Base-by-base conservation (phyloP, 2,113 vertebrate genomes). In the Pristiophorus japonicus region DNA sequence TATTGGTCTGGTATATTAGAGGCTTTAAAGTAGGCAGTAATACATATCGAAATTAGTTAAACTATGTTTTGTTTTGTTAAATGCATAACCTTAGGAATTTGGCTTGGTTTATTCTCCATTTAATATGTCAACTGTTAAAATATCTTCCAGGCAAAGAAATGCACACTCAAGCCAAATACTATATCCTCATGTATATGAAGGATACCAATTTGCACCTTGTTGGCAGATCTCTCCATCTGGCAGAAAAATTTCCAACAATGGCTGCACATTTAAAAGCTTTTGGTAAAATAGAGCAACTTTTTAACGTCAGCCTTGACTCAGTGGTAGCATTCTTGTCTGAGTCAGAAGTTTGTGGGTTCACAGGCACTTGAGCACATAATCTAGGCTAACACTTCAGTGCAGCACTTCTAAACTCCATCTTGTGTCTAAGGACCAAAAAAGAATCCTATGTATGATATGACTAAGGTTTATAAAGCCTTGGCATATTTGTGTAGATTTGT, bases 61-160 rank as follows among this genome's bases (percentile, higher is more conserved):
- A 73, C n/a, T n/a, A 59, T 59, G 59, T 59, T 59, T 59, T 59
- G 20, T 47, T 1, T 88, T 42, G 45, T n/a, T 67, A 87, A 38
- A n/a, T 90, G 45, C 78, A 63, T 20, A 27, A 42, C 27, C 51
- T 11, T n/a, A 42, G 95, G 5, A 24, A 20, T 90, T 59, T 59
- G 87, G 20, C 16, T 90, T 65, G 30, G 0, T 96, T 51, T 34
- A 34, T 73, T 73, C 30, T 73, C 27, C 70, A 73, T 34, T 73
- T 30, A 34, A 8, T 11, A 73, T 73, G 24, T 66, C 38, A 95
- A 20, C 96, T 81, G 84, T 59, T 59, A 59, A 59, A 59, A 59
- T 95, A 47, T 90, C 91, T 96, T 11, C 81, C 96, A 99, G 99
- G 98, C 96, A 97, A 96, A 94, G 70, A 73, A 73, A 11, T 73